A percentile compares a stretch with the other conserved stretches of the same genome.
Evolutionary conservation across 2,113 vertebrate genomes (phyloP).

Genomic region (Muscicapa adusta): DNA sequence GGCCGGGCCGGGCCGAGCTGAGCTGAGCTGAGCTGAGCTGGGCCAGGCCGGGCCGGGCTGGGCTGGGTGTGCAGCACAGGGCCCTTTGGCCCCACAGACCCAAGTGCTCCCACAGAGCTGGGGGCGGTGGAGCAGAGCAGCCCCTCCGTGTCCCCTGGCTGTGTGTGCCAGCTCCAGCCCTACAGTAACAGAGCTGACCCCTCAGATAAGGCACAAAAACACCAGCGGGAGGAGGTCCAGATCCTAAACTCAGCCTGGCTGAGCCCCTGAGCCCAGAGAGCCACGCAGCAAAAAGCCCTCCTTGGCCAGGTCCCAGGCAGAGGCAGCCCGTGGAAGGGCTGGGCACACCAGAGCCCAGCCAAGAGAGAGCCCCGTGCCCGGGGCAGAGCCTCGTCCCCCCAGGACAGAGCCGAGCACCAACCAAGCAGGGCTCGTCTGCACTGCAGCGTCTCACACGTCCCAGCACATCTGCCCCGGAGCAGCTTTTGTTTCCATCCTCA

Average conservation of each 20-base stretch:
- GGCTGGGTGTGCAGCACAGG: neutral
- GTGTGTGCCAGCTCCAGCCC: neutral
- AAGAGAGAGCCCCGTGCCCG: neutral
- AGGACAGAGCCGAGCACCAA: neutral
- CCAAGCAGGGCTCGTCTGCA: neutral
- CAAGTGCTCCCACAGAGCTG: fast-evolving
- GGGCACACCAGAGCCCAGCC: neutral
- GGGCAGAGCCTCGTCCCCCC: neutral
- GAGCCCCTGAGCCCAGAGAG: neutral
- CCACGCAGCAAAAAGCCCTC: neutral
- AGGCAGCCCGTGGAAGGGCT: neutral
- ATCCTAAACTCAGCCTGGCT: neutral
- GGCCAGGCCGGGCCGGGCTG: neutral
- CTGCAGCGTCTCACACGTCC: neutral
- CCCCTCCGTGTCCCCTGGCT: fast-evolving
- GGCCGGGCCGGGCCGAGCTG: no score
- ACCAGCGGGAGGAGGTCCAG: neutral
- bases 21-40: no score
- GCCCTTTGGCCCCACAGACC: neutral
- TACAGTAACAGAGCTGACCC: neutral
- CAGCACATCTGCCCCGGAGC: neutral
- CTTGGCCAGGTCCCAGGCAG: neutral
- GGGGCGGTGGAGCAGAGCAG: neutral
- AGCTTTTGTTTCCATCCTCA: neutral
- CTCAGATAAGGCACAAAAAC: neutral